Evolutionary conservation across 2,888 invertebrate species (phyloP).

Genomic region (Microplitis manilae): DNA sequence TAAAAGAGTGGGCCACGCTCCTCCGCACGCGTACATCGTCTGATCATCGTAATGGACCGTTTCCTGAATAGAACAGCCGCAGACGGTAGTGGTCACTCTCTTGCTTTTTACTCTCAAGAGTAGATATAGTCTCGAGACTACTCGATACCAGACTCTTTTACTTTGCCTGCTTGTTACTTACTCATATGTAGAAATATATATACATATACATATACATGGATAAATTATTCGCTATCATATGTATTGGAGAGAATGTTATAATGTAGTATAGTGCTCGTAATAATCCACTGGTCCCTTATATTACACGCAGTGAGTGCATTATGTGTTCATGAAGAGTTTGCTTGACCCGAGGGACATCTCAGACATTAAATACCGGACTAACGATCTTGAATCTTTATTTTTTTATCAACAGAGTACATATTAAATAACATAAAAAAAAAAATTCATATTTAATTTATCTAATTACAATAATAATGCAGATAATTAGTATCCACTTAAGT

Average conservation of each 20-base stretch:
- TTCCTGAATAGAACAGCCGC: constrained; percentile 61
- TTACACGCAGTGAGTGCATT: constrained; percentile 1
- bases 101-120: background rate
- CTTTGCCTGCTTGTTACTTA: background rate
- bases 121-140: background rate
- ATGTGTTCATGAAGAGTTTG: background rate
- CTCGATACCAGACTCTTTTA: background rate
- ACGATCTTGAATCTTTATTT: background rate
- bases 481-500: background rate
- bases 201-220: background rate
- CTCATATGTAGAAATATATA: too few species aligned
- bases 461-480: background rate
- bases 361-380: background rate
- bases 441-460: background rate
- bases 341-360: background rate
- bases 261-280: background rate
- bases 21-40: constrained; percentile 49
- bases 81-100: constrained; percentile 4
- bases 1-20: constrained; percentile 42
- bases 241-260: background rate
- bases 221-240: background rate
- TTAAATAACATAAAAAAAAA: background rate
- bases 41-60: constrained; percentile 66
- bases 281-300: background rate
- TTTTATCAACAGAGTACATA: background rate